These are phyloP conservation scores for Naso thynnoides DNA, from an alignment of 2,797 vertebrate species.

Conservation along the genomic window DNA sequence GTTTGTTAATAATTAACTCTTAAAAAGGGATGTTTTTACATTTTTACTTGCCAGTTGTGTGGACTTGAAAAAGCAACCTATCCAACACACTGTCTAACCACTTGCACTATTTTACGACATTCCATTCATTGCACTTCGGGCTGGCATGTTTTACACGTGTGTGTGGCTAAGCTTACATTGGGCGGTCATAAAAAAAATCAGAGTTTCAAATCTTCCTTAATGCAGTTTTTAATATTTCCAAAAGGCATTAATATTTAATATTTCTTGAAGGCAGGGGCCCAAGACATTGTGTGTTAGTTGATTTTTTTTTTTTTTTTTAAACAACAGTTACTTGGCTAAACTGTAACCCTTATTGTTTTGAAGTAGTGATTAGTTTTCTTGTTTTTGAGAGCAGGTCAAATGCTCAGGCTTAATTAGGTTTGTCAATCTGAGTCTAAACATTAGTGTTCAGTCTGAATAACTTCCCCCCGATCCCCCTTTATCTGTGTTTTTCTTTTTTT, in stretches of 20 bases:
- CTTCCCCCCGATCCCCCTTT: constrained; percentile 12
- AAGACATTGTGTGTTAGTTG: too few relatives aligned
- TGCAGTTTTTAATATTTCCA: constrained; percentile 12
- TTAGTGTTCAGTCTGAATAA: constrained; percentile 62
- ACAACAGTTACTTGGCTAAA: constrained; percentile 3
- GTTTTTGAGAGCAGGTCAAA: constrained; percentile 42
- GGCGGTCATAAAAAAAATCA: neutral
- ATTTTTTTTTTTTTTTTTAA: too few relatives aligned
- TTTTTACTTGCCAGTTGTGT: neutral
- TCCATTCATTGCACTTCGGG: constrained; percentile 28
- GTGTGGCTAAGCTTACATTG: constrained; percentile 4
- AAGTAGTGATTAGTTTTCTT: constrained; percentile 40
- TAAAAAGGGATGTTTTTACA: neutral
- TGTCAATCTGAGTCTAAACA: constrained; percentile 52
- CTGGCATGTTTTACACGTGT: constrained; percentile 15
- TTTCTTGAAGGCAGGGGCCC: too few relatives aligned
- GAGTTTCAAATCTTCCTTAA: constrained; percentile 7
- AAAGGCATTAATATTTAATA: too few relatives aligned
- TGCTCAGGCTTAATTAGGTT: constrained; percentile 62
- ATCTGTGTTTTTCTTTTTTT: constrained; percentile 47
- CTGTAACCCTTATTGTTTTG: constrained; percentile 22
- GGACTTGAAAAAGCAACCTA: constrained; percentile 2
- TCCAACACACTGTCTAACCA: neutral
- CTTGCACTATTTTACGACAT: constrained; percentile 24
- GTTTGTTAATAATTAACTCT: constrained; percentile 8